phyloP scores from a whole-genome alignment of 2,888 invertebrate species.

The Cryptops parisi region DNA sequence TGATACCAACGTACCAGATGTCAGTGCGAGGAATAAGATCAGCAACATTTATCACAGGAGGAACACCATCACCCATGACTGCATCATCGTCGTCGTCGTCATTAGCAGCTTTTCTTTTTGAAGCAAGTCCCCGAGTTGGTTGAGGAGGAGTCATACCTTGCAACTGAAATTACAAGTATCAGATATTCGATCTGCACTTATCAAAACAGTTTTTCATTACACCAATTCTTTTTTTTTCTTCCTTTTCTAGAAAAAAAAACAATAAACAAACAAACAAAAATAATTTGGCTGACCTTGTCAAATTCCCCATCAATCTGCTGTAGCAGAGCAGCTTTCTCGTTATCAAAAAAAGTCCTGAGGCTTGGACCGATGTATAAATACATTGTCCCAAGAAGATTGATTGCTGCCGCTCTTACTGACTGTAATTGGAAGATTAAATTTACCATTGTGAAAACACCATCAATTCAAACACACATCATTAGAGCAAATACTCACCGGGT shows the following conservation, averaged over 20 bases:
- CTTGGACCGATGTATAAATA: conserved; percentile 67
- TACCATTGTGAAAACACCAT: neutral
- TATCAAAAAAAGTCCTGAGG: conserved; percentile 62
- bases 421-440: conserved; percentile 17
- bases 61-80: conserved; percentile 32
- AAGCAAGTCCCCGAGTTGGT: conserved; percentile 46
- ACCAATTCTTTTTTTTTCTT: neutral
- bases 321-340: conserved; percentile 66
- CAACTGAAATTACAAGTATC: conserved; percentile 23
- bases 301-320: conserved; percentile 75
- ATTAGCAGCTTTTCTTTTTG: conserved; percentile 31
- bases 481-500: conserved; percentile 41
- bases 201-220: neutral
- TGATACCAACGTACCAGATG: conserved; percentile 38
- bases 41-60: conserved; percentile 36
- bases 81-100: conserved; percentile 36
- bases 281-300: conserved; percentile 61
- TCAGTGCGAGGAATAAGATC: conserved; percentile 65
- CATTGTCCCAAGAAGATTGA: conserved; percentile 57
- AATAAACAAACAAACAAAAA: too few relatives aligned
- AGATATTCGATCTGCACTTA: neutral
- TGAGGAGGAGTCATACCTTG: conserved; percentile 56
- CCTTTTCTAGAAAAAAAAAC: neutral
- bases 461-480: neutral
- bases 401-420: conserved; percentile 60